Percentiles rank a stretch among this genome's conserved stretches.
Conservation (phyloP, 2,888 invertebrate species). For the Margaritifera margaritifera region DNA sequence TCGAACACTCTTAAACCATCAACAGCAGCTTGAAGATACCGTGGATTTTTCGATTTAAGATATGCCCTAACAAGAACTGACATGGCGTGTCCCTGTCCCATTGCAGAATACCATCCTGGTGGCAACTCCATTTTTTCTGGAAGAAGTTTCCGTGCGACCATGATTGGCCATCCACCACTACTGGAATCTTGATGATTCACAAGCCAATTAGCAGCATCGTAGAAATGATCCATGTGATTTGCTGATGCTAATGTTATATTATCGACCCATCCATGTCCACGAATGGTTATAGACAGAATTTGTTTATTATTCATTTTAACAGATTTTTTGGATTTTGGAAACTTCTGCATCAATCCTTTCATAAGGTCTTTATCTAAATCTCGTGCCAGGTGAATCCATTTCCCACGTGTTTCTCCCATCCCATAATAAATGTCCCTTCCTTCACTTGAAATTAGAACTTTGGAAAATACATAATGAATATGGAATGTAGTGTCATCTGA, state of each 20-base stretch:
- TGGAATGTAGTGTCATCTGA: slow-evolving; percentile 82
- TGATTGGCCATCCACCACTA: slow-evolving; percentile 95
- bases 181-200: slow-evolving; percentile 85
- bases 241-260: slow-evolving; percentile 76
- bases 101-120: slow-evolving; percentile 96
- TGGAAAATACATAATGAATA: slow-evolving; percentile 87
- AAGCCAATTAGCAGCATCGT: slow-evolving; percentile 94
- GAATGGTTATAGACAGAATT: slow-evolving; percentile 59
- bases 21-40: slow-evolving; percentile 87
- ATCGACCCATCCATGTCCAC: slow-evolving; percentile 68
- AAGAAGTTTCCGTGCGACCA: slow-evolving; percentile 77
- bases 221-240: slow-evolving; percentile 92
- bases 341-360: slow-evolving; percentile 81
- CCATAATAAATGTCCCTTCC: slow-evolving; percentile 87
- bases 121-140: slow-evolving; percentile 74
- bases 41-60: slow-evolving; percentile 79
- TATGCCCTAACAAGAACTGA: slow-evolving; percentile 95
- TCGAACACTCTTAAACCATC: slow-evolving; percentile 85
- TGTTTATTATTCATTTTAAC: slow-evolving; percentile 45
- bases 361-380: slow-evolving; percentile 92
- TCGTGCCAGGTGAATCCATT: slow-evolving; percentile 87
- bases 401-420: slow-evolving; percentile 75
- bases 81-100: slow-evolving; percentile 97
- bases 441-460: slow-evolving; percentile 83
- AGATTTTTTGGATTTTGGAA: slow-evolving; percentile 48